A percentile compares a stretch with the other conserved stretches of the same genome.
Conservation (phyloP, 2,113 vertebrate species). For the Tachysurus fulvidraco region DNA sequence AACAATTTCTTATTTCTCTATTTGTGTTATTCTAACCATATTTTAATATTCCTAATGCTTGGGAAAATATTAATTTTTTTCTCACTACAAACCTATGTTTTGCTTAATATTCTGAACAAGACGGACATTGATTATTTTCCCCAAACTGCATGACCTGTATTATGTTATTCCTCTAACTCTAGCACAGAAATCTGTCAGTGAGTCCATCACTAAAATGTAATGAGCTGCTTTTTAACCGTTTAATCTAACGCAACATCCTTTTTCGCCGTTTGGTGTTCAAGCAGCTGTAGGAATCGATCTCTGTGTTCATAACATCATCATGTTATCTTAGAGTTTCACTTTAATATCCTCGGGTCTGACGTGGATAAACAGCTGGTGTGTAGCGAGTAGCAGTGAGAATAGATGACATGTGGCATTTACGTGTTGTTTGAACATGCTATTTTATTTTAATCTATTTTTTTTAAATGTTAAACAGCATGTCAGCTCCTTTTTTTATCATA, state of each 20-base stretch:
- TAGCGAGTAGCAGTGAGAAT: conserved; percentile 31
- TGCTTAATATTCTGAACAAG: background rate
- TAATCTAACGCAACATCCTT: background rate
- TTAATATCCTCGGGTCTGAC: background rate
- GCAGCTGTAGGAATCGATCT: background rate
- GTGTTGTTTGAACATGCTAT: conserved; percentile 25
- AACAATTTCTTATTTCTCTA: background rate
- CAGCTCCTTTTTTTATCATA: conserved; percentile 58
- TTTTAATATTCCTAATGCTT: too few species aligned
- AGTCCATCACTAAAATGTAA: too few species aligned
- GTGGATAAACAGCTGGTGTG: conserved; percentile 40
- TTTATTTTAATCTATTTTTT: conserved; percentile 18
- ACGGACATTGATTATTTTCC: background rate
- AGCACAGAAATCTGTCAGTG: background rate
- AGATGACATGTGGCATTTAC: conserved; percentile 29
- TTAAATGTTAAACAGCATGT: conserved; percentile 72
- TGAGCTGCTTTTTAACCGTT: background rate
- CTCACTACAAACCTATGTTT: background rate
- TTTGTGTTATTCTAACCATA: background rate
- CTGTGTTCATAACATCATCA: background rate
- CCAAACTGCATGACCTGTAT: background rate
- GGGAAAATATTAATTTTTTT: too few species aligned
- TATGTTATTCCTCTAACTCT: background rate
- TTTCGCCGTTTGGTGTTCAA: background rate
- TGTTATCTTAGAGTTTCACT: background rate